Conservation (phyloP, 2,797 vertebrate species). For the Tadarida brasiliensis region DNA sequence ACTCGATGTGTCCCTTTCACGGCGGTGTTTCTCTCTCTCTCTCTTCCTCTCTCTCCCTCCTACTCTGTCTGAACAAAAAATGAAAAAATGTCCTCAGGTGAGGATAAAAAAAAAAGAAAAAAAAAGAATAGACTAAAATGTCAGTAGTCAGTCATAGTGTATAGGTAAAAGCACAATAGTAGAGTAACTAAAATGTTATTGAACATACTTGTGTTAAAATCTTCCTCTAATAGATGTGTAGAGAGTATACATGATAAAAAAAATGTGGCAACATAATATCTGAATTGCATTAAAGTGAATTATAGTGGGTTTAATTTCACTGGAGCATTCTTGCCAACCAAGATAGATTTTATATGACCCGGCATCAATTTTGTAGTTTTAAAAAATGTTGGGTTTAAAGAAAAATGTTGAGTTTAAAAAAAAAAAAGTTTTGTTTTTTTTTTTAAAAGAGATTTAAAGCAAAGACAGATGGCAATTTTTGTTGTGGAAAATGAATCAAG, state of each 20-base stretch:
- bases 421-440: no score
- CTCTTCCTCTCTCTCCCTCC: no score
- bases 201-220: not conserved
- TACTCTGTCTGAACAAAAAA: no score
- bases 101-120: no score
- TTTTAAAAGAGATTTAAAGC: not conserved
- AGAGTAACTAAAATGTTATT: not conserved
- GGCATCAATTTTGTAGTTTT: slow-evolving; percentile 35
- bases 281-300: not conserved
- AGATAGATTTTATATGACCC: slow-evolving; percentile 24
- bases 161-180: not conserved
- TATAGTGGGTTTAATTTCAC: not conserved
- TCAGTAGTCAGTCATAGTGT: not conserved
- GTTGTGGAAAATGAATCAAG: not conserved
- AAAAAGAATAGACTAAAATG: not conserved
- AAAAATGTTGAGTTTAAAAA: not conserved
- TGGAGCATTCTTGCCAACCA: not conserved
- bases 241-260: not conserved
- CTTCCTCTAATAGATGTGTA: not conserved
- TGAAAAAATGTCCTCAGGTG: no score
- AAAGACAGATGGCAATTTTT: not conserved
- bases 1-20: no score
- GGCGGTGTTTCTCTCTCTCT: no score
- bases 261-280: not conserved
- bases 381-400: not conserved